Base-by-base conservation (phyloP, 2,797 vertebrate species). In the Takifugu ocellatus region DNA sequence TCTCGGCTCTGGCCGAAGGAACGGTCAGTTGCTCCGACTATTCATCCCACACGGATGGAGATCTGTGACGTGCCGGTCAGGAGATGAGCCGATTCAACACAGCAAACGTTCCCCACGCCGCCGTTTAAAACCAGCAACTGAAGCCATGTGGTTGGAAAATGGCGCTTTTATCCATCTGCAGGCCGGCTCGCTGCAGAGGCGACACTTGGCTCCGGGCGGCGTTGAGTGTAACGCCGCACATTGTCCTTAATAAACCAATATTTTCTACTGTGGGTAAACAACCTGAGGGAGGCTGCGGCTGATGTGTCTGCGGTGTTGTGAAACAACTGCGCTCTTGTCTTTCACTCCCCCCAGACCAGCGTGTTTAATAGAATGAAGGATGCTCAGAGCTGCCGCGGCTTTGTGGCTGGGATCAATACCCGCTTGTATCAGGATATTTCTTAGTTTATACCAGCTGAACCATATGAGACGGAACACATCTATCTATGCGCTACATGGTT, bases 1-100 rank as follows among this genome's bases (percentile, higher is more conserved):
- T 99, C 83, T 98, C 97, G 4, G 94, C 95, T 25, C 81, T 98
- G 84, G 96, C 97, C 54, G 96, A 99, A 87, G 93, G 95, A 77
- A 93, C 93, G 73, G 97, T 99, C 75, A 94, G 94, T 80, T 9
- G 4, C 31, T 33, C 31, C 8, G 21, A 21, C 21, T 21, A 21
- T 21, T 21, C 1, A 21, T 21, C 21, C 21, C 21, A 21, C 21
- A 21, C 21, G 21, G 21, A 21, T 21, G 21, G 21, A 21, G 21
- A 21, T 21, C 21, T 21, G 21, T 21, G 21, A 21, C 21, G 21
- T 21, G 21, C 21, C 21, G 21, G 21, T 21, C 21, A 21, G 21
- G 21, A 21, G 21, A 21, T 21, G 21, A 21, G 21, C 21, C 21
- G 17, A 46, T 57, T 61, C 25, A 64, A 21, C 9, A 43, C 27